Evolutionary conservation across 2,797 vertebrate species (phyloP), one percentile per base, ranked within the genome.

Genomic region (Channa striata): DNA sequence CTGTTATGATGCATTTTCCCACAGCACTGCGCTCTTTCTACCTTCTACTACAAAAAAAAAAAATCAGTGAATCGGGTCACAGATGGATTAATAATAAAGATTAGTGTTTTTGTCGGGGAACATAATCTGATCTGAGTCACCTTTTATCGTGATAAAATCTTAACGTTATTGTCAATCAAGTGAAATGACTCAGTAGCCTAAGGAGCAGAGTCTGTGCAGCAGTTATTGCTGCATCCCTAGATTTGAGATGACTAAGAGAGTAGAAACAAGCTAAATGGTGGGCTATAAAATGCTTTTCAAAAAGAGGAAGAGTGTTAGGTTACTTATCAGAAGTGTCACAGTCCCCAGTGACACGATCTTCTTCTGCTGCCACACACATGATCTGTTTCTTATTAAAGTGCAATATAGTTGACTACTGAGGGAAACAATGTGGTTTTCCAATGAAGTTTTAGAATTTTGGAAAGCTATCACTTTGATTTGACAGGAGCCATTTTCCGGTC

Each of bases 361-460:
- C n/a, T 48, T 51, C 49, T 0, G 0, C 30, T 59, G 68, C 59
- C 48, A 53, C 47, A 17, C 10, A 42, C 16, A 52, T n/a, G 65
- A 37, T 48, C 40, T 37, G 40, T 48, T 80, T 37, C 53, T n/a
- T 36, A 13, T 73, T 74, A 21, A 89, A 84, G 92, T 92, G 92
- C 91, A 93, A 90, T 92, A 89, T 70, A 62, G 78, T 65, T 72
- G 44, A 92, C 89, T 89, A 88, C 90, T 92, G 83, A 85, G 72
- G 59, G 79, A 76, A 66, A 47, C 19, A 40, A 12, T 34, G 68
- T 42, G 53, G 16, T 65, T 81, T 62, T 74, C 11, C 57, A 16
- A 53, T 56, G 11, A 33, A 20, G 9, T 47, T 36, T 37, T 21
- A 11, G 12, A 37, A 39, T 56, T 68, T 77, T 60, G 34, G 14